Conservation (phyloP, 2,113 vertebrate species). For the Sebastes schlegelii region DNA sequence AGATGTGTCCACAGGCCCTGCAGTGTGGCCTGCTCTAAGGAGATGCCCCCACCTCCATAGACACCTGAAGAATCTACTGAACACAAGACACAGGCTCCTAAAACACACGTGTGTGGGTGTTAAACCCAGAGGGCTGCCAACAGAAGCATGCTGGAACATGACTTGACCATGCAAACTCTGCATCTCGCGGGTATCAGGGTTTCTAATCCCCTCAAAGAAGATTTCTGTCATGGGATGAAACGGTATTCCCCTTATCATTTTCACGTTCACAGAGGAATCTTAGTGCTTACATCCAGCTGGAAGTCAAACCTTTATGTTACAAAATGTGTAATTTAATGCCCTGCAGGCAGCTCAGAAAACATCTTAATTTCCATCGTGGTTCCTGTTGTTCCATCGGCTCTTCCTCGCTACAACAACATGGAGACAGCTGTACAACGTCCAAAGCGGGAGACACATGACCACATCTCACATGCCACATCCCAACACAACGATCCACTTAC, state of each 20-base stretch:
- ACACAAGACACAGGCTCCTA: slow-evolving; percentile 17
- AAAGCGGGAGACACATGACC: neutral
- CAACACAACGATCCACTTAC: too few relatives aligned
- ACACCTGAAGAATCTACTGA: slow-evolving; percentile 33
- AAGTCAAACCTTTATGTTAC: slow-evolving; percentile 7
- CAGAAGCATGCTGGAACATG: slow-evolving; percentile 57
- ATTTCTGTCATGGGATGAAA: slow-evolving; percentile 3
- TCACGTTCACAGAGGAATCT: neutral
- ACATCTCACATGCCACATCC: neutral
- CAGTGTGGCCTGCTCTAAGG: slow-evolving; percentile 15
- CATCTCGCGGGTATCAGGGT: slow-evolving; percentile 13
- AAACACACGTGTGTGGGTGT: slow-evolving; percentile 16
- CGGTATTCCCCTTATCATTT: slow-evolving; percentile 6
- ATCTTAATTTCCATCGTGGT: too few relatives aligned
- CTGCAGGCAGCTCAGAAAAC: slow-evolving; percentile 30
- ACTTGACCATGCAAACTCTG: slow-evolving; percentile 15
- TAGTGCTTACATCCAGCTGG: neutral
- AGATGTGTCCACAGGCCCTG: slow-evolving; percentile 24
- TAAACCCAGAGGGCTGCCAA: slow-evolving; percentile 40
- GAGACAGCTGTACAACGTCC: too few relatives aligned
- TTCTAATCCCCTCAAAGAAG: slow-evolving; percentile 21
- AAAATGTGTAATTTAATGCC: neutral
- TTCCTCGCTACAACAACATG: too few relatives aligned
- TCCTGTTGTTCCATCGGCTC: too few relatives aligned
- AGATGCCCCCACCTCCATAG: neutral